Evolutionary conservation across 2,797 vertebrate genomes (phyloP), one percentile per base, ranked within the genome.

Genomic region (Esox lucius): DNA sequence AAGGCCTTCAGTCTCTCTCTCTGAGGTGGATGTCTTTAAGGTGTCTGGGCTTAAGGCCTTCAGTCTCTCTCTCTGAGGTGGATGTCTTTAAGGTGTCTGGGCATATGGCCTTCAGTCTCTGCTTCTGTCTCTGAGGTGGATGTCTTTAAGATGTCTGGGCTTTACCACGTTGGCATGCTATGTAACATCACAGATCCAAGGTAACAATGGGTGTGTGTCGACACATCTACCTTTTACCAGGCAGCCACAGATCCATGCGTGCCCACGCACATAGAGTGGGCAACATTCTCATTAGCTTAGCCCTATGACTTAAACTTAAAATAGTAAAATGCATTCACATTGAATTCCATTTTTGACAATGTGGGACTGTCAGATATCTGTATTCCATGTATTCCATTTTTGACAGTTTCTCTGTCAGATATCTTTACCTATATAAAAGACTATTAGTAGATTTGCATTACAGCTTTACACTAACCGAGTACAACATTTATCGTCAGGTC

Each of bases 151-250:
- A 76, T 77, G 73, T 75, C 61, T 65, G 33, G 11, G 71, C 56
- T 78, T 71, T 61, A 56, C 69, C 33, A 49, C 28, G 22, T 26
- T 26, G 69, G 49, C 49, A 8, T 78, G 76, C 71, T 70, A 80
- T 72, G 73, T 72, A 74, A 77, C 35, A 39, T 3, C 51, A 64
- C 42, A 51, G 51, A 65, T 75, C 67, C 68, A 75, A 56, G 71
- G 74, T 78, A 84, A 81, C 70, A 53, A 72, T 67, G 70, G 69
- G 62, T 19, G 76, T 39, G 75, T 79, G 76, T 78, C 79, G 83
- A 84, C 70, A 77, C 24, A 26, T 78, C 75, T 72, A 72, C 48
- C 61, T 68, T 59, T 71, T 81, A 28, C 11, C 26, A 65, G 12
- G 5, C 22, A 17, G 6, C n/a, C 22, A 5, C 16, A 39, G 3